A percentile compares a stretch with the other conserved stretches of the same genome.
phyloP scores from a whole-genome alignment of 2,888 invertebrate species.

The Actias luna region DNA sequence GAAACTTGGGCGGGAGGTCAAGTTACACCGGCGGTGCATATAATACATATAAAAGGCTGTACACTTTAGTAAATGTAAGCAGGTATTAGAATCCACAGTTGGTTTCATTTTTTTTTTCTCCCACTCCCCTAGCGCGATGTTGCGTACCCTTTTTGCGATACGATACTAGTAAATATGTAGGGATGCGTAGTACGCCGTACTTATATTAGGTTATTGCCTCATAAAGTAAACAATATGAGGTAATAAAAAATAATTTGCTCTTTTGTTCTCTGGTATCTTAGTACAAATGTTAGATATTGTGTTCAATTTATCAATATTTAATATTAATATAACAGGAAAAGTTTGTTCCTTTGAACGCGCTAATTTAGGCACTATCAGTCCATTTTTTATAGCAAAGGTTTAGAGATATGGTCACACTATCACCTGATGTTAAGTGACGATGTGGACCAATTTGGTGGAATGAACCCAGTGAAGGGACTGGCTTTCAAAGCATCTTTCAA shows the following conservation, averaged over 20 bases:
- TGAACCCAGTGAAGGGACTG: no score
- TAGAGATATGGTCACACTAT: no score
- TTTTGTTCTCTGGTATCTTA: not conserved
- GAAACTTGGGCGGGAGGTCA: slow-evolving; percentile 33
- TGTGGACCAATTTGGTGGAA: no score
- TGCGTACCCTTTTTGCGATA: slow-evolving; percentile 10
- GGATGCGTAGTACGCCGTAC: slow-evolving; percentile 4
- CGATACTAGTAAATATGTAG: slow-evolving; percentile 14
- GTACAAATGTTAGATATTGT: not conserved
- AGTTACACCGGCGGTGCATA: slow-evolving; percentile 38
- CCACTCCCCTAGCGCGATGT: not conserved
- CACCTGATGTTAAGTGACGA: no score
- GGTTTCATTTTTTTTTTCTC: slow-evolving; percentile 44
- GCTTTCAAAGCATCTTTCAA: no score
- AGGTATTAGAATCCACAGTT: slow-evolving; percentile 67
- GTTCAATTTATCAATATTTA: not conserved
- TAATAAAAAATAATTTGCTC: not conserved
- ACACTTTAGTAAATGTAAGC: slow-evolving; percentile 34
- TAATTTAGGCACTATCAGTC: no score
- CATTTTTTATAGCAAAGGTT: no score
- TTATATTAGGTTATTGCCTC: not conserved
- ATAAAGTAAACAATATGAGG: not conserved
- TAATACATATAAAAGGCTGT: slow-evolving; percentile 35
- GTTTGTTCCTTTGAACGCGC: no score
- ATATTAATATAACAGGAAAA: no score